phyloP scores from a whole-genome alignment of 2,797 vertebrate genomes.

The Eutrigla gurnardus region DNA sequence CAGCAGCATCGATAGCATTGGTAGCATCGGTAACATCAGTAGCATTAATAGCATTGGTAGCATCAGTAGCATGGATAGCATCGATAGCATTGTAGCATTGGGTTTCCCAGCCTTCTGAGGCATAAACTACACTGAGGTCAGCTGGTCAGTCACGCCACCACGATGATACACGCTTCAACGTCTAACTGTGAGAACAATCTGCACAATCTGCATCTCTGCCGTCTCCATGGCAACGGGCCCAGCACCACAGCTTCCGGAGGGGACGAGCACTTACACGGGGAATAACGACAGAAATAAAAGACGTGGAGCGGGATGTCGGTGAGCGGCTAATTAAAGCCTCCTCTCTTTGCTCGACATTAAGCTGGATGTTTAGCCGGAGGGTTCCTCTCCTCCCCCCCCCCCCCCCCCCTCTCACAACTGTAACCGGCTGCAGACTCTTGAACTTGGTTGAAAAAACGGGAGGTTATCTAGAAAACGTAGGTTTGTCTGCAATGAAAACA shows the following conservation, averaged over 20 bases:
- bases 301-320: constrained; percentile 49
- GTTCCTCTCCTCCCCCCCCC: constrained; percentile 19
- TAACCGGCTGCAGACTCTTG: neutral
- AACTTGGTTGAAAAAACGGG: too few relatives aligned
- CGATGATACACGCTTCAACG: constrained; percentile 30
- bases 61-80: too few relatives aligned
- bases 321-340: constrained; percentile 60
- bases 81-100: too few relatives aligned
- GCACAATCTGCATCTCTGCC: constrained; percentile 2
- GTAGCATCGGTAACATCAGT: too few relatives aligned
- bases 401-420: constrained; percentile 12
- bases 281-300: constrained; percentile 47
- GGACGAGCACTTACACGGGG: constrained; percentile 18
- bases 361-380: constrained; percentile 58
- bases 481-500: too few relatives aligned
- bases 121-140: too few relatives aligned
- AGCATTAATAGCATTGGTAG: too few relatives aligned
- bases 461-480: too few relatives aligned
- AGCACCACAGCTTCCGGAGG: constrained; percentile 9
- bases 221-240: constrained; percentile 23
- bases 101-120: too few relatives aligned
- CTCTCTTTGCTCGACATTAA: constrained; percentile 66
- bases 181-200: constrained; percentile 1
- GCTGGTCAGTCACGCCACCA: neutral
- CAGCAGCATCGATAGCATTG: too few relatives aligned